Evolutionary conservation across 1,140 invertebrate species (phyloP).

Genomic region (Lasioglossum baleicum): DNA sequence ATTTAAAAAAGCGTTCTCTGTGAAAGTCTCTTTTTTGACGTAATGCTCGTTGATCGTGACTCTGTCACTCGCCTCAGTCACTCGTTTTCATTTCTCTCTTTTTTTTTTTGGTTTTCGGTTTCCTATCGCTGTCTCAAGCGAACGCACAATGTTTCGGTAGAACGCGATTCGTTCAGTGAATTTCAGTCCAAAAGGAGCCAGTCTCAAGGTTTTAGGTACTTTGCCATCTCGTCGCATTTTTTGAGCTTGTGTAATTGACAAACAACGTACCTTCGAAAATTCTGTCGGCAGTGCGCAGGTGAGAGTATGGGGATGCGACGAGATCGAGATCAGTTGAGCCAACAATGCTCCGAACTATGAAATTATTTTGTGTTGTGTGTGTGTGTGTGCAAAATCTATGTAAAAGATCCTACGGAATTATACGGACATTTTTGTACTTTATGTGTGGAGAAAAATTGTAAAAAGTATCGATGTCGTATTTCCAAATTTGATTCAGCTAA

Average conservation of each 20-base stretch:
- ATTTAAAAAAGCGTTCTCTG: slow-evolving; percentile 6
- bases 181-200: not conserved
- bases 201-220: too few relatives aligned
- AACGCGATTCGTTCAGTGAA: too few relatives aligned
- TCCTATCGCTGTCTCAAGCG: not conserved
- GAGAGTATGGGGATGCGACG: too few relatives aligned
- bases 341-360: not conserved
- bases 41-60: slow-evolving; percentile 18
- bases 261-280: not conserved
- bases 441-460: not conserved
- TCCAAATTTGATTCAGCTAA: not conserved
- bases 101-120: not conserved
- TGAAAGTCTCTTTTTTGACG: not conserved
- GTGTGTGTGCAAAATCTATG: not conserved
- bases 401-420: not conserved
- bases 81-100: not conserved
- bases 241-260: slow-evolving; percentile 27
- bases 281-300: not conserved
- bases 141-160: not conserved
- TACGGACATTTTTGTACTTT: not conserved
- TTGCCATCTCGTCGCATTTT: not conserved
- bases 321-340: slow-evolving; percentile 1
- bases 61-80: slow-evolving; percentile 21
- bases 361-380: not conserved
- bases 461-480: not conserved